A percentile compares a stretch with the other conserved stretches of the same genome.
Evolutionary conservation across 2,888 invertebrate genomes (phyloP).

Genomic region (Congeria kusceri): DNA sequence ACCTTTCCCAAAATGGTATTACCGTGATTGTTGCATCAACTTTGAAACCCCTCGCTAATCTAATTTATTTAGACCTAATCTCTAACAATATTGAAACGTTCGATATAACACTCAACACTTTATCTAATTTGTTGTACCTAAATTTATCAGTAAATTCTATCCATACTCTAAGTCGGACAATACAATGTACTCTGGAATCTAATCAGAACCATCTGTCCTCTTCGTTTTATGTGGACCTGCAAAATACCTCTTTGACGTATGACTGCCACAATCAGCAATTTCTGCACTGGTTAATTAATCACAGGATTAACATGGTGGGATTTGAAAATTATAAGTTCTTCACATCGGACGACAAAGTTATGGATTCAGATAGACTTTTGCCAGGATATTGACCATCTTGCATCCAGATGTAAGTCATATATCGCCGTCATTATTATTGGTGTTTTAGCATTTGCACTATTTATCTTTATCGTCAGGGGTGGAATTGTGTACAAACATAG

Average conservation of each 20-base stretch:
- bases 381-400: background rate
- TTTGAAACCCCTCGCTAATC: conserved; percentile 7
- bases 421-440: background rate
- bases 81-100: conserved; percentile 22
- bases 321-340: conserved; percentile 11
- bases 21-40: background rate
- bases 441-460: conserved; percentile 9
- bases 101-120: background rate
- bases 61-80: conserved; percentile 21
- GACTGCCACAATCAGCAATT: conserved; percentile 27
- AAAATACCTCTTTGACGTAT: conserved; percentile 16
- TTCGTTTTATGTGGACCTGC: conserved; percentile 21
- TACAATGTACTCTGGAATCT: conserved; percentile 2
- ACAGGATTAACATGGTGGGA: conserved; percentile 2
- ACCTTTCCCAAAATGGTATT: conserved; percentile 23
- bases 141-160: conserved; percentile 9
- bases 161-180: background rate
- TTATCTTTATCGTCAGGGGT: conserved; percentile 20
- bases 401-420: conserved; percentile 14
- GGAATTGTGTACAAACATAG: conserved; percentile 49
- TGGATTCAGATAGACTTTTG: conserved; percentile 2
- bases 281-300: conserved; percentile 31
- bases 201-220: background rate
- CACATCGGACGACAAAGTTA: background rate
- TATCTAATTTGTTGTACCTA: conserved; percentile 11